These are phyloP conservation scores for Tenthredo notha DNA, from an alignment of 2,888 invertebrate genomes.

Conservation along the genomic window DNA sequence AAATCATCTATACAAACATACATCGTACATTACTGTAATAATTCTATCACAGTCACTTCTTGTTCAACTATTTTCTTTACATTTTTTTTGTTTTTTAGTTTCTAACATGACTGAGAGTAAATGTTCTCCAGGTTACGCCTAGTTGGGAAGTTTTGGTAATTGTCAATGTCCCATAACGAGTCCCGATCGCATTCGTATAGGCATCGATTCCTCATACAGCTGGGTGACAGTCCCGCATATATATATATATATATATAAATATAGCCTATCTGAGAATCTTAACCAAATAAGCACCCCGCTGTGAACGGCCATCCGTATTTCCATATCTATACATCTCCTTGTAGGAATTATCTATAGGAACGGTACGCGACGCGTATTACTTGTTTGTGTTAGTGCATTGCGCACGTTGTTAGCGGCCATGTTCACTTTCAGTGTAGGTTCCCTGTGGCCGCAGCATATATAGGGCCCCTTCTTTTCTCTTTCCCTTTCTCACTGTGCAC, in stretches of 20 bases:
- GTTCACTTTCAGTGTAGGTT: constrained; percentile 46
- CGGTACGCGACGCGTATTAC: constrained; percentile 30
- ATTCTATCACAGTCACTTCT: not conserved
- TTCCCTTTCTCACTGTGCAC: not conserved
- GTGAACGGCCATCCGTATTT: constrained; percentile 54
- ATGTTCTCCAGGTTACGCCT: not conserved
- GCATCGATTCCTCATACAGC: constrained; percentile 56
- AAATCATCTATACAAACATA: not conserved
- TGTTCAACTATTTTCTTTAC: not conserved
- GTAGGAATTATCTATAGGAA: constrained; percentile 55
- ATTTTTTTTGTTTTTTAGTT: no score
- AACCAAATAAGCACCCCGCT: constrained; percentile 56
- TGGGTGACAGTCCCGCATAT: constrained; percentile 54
- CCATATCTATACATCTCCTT: constrained; percentile 57
- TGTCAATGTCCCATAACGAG: not conserved
- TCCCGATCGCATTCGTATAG: constrained; percentile 20
- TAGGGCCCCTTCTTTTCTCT: not conserved
- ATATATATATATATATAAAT: no score
- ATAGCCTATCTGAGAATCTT: constrained; percentile 54
- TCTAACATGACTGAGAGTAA: not conserved
- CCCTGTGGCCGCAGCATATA: not conserved
- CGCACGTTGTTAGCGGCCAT: constrained; percentile 54
- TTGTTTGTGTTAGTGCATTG: constrained; percentile 37
- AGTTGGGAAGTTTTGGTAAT: constrained; percentile 19
- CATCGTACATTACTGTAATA: no score